phyloP scores from a whole-genome alignment of 2,888 invertebrate species.

The Julus scandinavius region DNA sequence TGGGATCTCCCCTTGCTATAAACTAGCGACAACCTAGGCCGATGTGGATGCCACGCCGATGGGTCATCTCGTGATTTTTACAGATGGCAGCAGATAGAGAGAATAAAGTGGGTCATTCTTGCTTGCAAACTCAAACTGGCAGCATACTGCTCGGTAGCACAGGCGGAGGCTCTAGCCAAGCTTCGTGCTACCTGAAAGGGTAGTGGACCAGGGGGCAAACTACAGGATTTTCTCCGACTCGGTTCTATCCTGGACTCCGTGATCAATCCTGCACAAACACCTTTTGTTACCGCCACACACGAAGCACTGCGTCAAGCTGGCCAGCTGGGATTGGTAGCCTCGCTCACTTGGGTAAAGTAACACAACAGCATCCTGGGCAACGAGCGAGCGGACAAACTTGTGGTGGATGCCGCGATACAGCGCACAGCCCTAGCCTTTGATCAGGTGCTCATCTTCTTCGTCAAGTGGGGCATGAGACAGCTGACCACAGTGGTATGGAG shows the following conservation, averaged over 20 bases:
- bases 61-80: not conserved
- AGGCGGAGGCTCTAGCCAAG: too few species aligned
- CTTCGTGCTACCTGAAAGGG: too few species aligned
- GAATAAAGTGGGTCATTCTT: not conserved
- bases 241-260: too few species aligned
- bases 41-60: not conserved
- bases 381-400: not conserved
- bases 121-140: too few species aligned
- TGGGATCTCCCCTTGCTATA: not conserved
- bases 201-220: too few species aligned
- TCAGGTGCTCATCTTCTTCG: not conserved
- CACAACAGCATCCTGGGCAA: not conserved
- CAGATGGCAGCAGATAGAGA: not conserved
- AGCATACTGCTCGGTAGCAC: too few species aligned
- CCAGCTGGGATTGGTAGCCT: too few species aligned
- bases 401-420: not conserved
- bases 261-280: too few species aligned
- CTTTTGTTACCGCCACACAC: too few species aligned
- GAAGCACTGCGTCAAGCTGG: too few species aligned
- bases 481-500: not conserved
- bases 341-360: too few species aligned
- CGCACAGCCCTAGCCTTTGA: not conserved
- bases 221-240: too few species aligned
- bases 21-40: not conserved
- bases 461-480: not conserved